phyloP scores from a whole-genome alignment of 2,113 vertebrate species.

The Toxotes chatareus region DNA sequence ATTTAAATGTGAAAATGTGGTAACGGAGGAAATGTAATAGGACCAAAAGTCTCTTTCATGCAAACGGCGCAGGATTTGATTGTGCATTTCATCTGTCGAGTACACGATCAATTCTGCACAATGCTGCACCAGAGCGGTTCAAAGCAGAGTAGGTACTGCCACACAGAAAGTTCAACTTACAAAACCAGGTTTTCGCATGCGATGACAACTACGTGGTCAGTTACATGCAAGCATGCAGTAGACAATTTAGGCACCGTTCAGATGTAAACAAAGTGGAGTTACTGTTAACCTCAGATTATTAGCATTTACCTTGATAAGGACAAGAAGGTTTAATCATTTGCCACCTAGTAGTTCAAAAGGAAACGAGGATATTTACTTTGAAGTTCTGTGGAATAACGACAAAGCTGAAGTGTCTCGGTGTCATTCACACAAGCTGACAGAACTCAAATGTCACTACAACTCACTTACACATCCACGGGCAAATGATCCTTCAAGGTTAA shows the following conservation, averaged over 20 bases:
- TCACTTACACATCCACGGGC: constrained; percentile 48
- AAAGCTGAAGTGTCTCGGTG: constrained; percentile 19
- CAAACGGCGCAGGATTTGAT: neutral
- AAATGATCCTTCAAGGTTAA: constrained; percentile 70
- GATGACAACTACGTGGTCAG: neutral
- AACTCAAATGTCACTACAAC: constrained; percentile 22
- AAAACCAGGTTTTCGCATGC: constrained; percentile 30
- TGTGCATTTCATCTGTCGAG: constrained; percentile 9
- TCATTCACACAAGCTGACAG: constrained; percentile 30
- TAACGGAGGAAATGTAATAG: neutral
- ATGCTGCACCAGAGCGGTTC: neutral
- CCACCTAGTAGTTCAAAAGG: constrained; percentile 63
- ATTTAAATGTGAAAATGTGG: constrained; percentile 32
- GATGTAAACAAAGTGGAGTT: constrained; percentile 16
- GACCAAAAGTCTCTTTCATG: constrained; percentile 11
- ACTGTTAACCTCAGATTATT: constrained; percentile 23
- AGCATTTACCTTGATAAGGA: constrained; percentile 56
- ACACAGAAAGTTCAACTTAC: neutral
- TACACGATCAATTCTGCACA: neutral
- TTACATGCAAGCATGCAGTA: constrained; percentile 52
- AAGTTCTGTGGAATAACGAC: constrained; percentile 19
- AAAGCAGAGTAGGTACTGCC: neutral
- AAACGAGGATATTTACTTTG: constrained; percentile 56
- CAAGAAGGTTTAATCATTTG: constrained; percentile 69
- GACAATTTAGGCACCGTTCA: neutral